Evolutionary conservation across 2,113 vertebrate genomes (phyloP).

Genomic region (Nothoprocta perdicaria): DNA sequence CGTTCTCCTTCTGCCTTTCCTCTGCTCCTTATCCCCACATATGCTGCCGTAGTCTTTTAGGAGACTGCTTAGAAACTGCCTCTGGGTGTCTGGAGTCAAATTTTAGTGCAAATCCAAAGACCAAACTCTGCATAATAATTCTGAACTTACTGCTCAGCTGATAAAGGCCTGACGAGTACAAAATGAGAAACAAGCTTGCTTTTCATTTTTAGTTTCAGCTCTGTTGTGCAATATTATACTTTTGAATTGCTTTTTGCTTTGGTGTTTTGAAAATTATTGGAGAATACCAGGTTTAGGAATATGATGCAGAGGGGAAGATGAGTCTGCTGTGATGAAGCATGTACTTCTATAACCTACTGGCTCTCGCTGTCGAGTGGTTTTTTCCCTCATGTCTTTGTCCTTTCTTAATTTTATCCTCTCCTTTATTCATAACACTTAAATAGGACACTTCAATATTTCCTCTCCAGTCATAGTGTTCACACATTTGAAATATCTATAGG

Average conservation of each 20-base stretch:
- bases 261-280: neutral
- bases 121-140: accelerated
- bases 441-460: neutral
- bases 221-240: neutral
- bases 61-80: neutral
- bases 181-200: neutral
- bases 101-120: neutral
- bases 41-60: accelerated
- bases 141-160: neutral
- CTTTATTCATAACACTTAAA: neutral
- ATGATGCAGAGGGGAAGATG: neutral
- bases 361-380: neutral
- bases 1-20: neutral
- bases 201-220: neutral
- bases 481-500: neutral
- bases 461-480: neutral
- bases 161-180: neutral
- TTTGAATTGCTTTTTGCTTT: neutral
- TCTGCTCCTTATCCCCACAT: neutral
- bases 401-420: neutral
- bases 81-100: neutral
- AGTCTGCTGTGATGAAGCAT: neutral
- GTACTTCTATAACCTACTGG: neutral
- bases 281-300: neutral
- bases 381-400: neutral